These are phyloP conservation scores for Pachypeltis micranthus DNA, from an alignment of 1,140 invertebrate species.

Conservation along the genomic window DNA sequence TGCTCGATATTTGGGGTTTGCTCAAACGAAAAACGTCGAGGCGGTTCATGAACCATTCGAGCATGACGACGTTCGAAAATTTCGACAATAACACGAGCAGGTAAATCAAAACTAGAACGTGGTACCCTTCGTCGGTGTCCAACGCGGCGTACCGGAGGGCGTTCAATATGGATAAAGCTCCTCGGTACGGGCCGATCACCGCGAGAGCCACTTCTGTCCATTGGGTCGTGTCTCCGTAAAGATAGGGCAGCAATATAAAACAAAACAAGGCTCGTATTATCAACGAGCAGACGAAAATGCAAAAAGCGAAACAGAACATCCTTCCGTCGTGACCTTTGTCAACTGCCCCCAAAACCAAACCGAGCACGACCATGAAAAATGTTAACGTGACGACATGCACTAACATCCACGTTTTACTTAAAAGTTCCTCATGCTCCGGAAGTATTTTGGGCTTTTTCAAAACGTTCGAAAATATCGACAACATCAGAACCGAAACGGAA, in stretches of 20 bases:
- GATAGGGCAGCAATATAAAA: background rate
- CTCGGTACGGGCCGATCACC: background rate
- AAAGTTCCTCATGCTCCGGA: background rate
- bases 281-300: background rate
- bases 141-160: background rate
- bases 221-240: background rate
- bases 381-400: background rate
- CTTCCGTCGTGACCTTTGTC: background rate
- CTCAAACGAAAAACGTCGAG: background rate
- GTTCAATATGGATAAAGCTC: background rate
- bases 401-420: background rate
- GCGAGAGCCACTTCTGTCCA: background rate
- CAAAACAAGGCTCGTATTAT: background rate
- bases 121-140: background rate
- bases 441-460: background rate
- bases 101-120: background rate
- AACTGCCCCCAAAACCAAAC: background rate
- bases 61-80: background rate
- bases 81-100: background rate
- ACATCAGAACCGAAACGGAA: background rate
- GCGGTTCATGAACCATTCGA: background rate
- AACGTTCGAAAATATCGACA: background rate
- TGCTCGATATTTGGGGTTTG: background rate
- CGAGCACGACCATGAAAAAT: background rate
- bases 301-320: background rate